Evolutionary conservation across 2,113 vertebrate species (phyloP), one percentile per base, ranked within the genome.

Genomic region (Zapus hudsonius): DNA sequence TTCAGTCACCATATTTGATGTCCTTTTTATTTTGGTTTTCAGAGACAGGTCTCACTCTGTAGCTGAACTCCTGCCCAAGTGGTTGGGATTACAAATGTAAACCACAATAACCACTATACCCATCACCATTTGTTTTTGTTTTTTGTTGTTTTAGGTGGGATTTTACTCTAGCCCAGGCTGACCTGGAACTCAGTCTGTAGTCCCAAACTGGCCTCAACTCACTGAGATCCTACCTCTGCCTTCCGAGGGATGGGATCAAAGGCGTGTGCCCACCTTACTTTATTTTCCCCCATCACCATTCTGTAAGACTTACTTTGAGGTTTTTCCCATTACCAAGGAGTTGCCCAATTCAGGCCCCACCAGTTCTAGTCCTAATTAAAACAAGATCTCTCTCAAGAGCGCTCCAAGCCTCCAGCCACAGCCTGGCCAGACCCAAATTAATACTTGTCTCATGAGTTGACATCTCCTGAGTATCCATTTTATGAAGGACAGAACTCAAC

Each of bases 401-500:
- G 23, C 44, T 90, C 82, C 70, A 89, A 81, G 27, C 47, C n/a
- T 69, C 81, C 36, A 85, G 47, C 42, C 55, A 72, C 29, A 89
- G 52, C 52, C 22, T 74, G 19, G 20, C 33, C 38, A 85, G 63
- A 76, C 57, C 33, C 55, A 89, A 92, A 78, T 59, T 29, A 66
- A 89, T 66, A 66, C n/a, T 1, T 74, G 27, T 66, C 42, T 87
- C 38, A 72, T 6, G 11, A 52, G 52, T 23, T 59, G 29, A 42
- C 27, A 80, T 67, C 44, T 73, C 69, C 29, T 74, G 69, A 57
- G 25, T 81, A 36, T 7, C 81, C 72, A 40, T 66, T 76, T 92
- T 75, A 89, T 31, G n/a, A 94, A 23, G 89, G 31, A 89, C 17
- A 63, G 33, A 75, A 61, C 44, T 84, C 29, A 89, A 83, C 67